phyloP scores from a whole-genome alignment of 2,888 invertebrate species.

The Terebella lapidaria region DNA sequence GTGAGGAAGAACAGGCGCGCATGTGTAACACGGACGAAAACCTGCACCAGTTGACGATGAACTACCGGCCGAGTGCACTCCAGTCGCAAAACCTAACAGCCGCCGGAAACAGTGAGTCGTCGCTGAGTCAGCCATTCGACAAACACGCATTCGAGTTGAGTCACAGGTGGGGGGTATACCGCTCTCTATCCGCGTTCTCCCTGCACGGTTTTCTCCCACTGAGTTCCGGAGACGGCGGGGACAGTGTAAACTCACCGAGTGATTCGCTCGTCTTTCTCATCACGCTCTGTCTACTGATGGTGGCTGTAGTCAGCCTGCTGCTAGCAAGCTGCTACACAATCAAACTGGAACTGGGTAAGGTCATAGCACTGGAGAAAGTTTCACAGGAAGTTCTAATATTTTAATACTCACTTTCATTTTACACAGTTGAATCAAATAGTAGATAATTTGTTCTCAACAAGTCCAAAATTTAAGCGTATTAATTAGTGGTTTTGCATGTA shows the following conservation, averaged over 20 bases:
- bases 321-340: not conserved
- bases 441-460: too few species aligned
- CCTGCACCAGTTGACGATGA: constrained; percentile 3
- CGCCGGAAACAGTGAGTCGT: not conserved
- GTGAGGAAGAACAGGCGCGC: not conserved
- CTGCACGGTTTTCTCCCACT: constrained; percentile 10
- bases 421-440: too few species aligned
- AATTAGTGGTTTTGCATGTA: too few species aligned
- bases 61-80: constrained; percentile 11
- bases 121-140: constrained; percentile 2
- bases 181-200: constrained; percentile 12
- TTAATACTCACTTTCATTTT: too few species aligned
- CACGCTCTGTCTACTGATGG: not conserved
- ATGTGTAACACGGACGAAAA: constrained; percentile 3
- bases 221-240: not conserved
- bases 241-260: not conserved
- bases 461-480: too few species aligned
- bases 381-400: too few species aligned
- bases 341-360: not conserved
- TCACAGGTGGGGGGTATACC: constrained; percentile 7
- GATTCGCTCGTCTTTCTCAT: not conserved
- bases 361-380: too few species aligned
- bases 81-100: not conserved
- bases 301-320: not conserved
- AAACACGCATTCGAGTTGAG: constrained; percentile 4